Evolutionary conservation across 2,888 invertebrate species (phyloP), one percentile per base, ranked within the genome.

Genomic region (Ectemnius continuus): DNA sequence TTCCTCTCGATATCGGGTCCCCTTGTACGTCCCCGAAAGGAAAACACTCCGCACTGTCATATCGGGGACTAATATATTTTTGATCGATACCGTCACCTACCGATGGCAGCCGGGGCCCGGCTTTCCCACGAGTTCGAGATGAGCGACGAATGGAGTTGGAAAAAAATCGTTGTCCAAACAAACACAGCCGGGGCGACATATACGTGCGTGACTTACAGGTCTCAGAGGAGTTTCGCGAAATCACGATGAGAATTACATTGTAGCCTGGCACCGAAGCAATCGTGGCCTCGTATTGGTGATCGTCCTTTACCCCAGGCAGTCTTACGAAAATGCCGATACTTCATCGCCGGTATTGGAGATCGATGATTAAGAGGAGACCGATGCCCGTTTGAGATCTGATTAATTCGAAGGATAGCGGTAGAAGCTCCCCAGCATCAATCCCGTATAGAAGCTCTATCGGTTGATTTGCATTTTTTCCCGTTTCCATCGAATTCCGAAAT

Each of bases 61-160:
- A 90, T 89, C 86, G 89, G 85, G 84, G 82, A 89, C 91, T 91
- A 91, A 91, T 91, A 91, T 90, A 91, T 91, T 91, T 90, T 90
- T 91, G 88, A 91, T 91, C 90, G 89, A 89, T 90, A 87, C 86
- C 36, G 28, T 36, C 36, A 11, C 8, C 79, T 69, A 81, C 67
- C 81, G 81, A 66, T 83, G 87, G 86, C 84, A 84, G 83, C 77
- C 82, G 85, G 70, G 71, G 75, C 73, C 79, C 80, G 82, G 80
- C 87, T 90, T 36, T 91, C 91, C 89, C 91, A 91, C 90, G 90
- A 67, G 69, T 61, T 45, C 70, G 69, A 70, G 68, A 70, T 18
- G 73, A 75, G 73, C 36, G 65, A 52, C 61, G 76, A 56, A 20
- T 67, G 65, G 72, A 64, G 68, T 70, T 70, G 62, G 68, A 67